A percentile compares a stretch with the other conserved stretches of the same genome.
Conservation (phyloP, 2,113 vertebrate genomes). For the Psophia crepitans region DNA sequence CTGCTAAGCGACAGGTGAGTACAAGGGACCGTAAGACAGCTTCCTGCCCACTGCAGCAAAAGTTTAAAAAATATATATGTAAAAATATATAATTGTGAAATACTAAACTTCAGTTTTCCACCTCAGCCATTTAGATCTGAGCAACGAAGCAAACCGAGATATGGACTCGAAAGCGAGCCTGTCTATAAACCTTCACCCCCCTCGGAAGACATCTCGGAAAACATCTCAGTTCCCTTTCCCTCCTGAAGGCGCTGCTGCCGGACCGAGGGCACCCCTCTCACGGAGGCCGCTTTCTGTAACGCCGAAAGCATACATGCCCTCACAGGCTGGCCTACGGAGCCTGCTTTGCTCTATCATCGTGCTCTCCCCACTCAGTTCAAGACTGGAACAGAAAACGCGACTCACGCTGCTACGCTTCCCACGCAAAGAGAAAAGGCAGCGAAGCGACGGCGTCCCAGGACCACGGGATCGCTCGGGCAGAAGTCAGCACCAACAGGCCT, state of each 20-base stretch:
- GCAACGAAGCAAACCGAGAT: rapidly evolving
- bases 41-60: not conserved
- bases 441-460: rapidly evolving
- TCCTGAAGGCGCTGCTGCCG: rapidly evolving
- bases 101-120: not conserved
- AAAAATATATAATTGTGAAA: not conserved
- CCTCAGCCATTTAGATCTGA: not conserved
- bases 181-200: not conserved
- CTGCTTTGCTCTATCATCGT: rapidly evolving
- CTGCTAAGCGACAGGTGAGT: not conserved
- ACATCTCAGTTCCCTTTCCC: rapidly evolving
- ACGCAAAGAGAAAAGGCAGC: rapidly evolving
- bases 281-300: rapidly evolving
- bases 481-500: not conserved
- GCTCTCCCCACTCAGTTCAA: not conserved
- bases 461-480: rapidly evolving
- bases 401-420: rapidly evolving
- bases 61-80: not conserved
- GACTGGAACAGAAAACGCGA: rapidly evolving
- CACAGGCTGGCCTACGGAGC: rapidly evolving
- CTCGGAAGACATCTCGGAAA: not conserved
- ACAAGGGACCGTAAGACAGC: not conserved
- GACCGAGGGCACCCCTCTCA: not conserved
- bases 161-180: not conserved
- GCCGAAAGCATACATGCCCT: not conserved